Conservation (phyloP, 2,113 vertebrate species). For the Notarius lentiginosus region DNA sequence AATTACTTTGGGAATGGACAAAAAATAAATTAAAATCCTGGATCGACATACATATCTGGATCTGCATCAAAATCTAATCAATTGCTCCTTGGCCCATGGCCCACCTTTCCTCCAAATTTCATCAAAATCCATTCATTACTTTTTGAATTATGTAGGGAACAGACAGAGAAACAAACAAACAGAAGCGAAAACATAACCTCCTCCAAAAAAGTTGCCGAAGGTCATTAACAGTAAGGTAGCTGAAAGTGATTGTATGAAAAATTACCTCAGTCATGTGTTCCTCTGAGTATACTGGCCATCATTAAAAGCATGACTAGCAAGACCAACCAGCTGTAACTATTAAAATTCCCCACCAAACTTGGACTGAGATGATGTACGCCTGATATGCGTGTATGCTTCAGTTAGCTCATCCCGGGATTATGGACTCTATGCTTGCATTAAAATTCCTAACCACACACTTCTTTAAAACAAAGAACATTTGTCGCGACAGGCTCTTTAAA, state of each 20-base stretch:
- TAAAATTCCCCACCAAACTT: neutral
- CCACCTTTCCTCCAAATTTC: too few relatives aligned
- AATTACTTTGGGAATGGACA: too few relatives aligned
- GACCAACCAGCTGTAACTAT: neutral
- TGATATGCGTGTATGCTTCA: neutral
- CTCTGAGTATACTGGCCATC: conserved; percentile 11
- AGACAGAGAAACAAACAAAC: too few relatives aligned
- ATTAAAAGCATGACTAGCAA: conserved; percentile 12
- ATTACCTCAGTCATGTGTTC: neutral
- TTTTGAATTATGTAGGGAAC: too few relatives aligned
- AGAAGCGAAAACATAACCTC: too few relatives aligned
- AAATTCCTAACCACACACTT: conserved; percentile 24
- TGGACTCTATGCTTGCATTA: conserved; percentile 1
- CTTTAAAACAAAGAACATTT: neutral
- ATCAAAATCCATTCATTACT: too few relatives aligned
- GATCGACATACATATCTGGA: too few relatives aligned
- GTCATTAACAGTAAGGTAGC: neutral
- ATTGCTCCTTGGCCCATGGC: too few relatives aligned
- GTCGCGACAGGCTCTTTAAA: conserved; percentile 2
- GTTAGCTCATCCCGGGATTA: neutral
- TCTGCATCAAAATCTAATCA: too few relatives aligned
- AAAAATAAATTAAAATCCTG: neutral
- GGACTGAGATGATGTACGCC: neutral
- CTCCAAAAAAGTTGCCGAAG: neutral
- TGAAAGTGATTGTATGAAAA: conserved; percentile 15